Evolutionary conservation across 1,140 invertebrate genomes (phyloP).

Genomic region (Eumeta japonica): DNA sequence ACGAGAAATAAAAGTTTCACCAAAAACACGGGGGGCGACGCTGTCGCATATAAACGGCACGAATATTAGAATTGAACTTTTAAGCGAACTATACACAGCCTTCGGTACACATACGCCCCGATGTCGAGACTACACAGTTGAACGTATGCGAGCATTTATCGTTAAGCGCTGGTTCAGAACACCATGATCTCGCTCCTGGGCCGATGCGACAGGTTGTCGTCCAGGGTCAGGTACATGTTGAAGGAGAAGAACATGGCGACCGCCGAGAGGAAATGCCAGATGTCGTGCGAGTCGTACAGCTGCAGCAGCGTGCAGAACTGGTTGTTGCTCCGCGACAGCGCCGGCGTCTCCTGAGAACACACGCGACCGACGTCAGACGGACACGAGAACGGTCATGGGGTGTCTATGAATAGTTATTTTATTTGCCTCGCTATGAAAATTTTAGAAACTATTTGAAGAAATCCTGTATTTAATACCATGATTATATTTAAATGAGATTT

Average conservation of each 20-base stretch:
- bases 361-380: constrained; percentile 12
- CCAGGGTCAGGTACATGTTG: constrained; percentile 78
- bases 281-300: constrained; percentile 87
- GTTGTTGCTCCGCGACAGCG: constrained; percentile 75
- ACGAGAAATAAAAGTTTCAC: too few relatives aligned
- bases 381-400: too few relatives aligned
- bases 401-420: too few relatives aligned
- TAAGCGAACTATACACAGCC: neutral
- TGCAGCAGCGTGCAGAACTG: constrained; percentile 71
- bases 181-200: constrained; percentile 73
- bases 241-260: constrained; percentile 88
- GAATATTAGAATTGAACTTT: neutral
- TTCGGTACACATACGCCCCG: neutral
- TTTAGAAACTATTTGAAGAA: too few relatives aligned
- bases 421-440: too few relatives aligned
- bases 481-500: too few relatives aligned
- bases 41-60: too few relatives aligned
- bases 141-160: too few relatives aligned
- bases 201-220: constrained; percentile 72
- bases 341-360: constrained; percentile 76
- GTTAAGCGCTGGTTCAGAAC: constrained; percentile 59
- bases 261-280: constrained; percentile 89
- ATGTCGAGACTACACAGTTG: too few relatives aligned
- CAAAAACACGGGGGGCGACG: too few relatives aligned
- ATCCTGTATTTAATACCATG: too few relatives aligned